Evolutionary conservation across 2,113 vertebrate genomes (phyloP).

Genomic region (Heteronetta atricapilla): DNA sequence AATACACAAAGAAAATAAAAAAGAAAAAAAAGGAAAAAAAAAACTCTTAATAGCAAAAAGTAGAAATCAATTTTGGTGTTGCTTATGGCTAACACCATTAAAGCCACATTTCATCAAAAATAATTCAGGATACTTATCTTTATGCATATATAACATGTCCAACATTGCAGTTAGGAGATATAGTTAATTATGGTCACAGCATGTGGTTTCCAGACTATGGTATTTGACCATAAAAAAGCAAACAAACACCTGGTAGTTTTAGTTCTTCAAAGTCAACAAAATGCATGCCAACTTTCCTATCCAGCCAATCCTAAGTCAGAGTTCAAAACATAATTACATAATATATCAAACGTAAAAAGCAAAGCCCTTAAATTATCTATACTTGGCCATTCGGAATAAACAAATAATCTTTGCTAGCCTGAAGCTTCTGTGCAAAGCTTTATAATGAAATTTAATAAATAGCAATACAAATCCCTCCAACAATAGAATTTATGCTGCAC

Average conservation of each 20-base stretch:
- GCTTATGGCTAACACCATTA: constrained; percentile 3
- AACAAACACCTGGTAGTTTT: constrained; percentile 41
- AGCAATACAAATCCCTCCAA: constrained; percentile 46
- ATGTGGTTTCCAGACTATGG: constrained; percentile 30
- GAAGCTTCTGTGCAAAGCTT: constrained; percentile 48
- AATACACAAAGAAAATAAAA: not conserved
- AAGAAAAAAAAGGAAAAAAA: not conserved
- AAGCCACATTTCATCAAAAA: constrained; percentile 35
- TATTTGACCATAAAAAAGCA: constrained; percentile 15
- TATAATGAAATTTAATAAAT: constrained; percentile 49
- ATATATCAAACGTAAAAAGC: constrained; percentile 5
- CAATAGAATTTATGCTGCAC: constrained; percentile 60
- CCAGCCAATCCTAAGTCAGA: not conserved
- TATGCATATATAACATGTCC: constrained; percentile 33
- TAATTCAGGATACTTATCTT: constrained; percentile 25
- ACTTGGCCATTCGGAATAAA: constrained; percentile 16
- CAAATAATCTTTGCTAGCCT: constrained; percentile 26
- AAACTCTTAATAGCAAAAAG: not conserved
- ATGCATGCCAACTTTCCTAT: not conserved
- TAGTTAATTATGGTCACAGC: constrained; percentile 36
- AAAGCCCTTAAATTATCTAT: not conserved
- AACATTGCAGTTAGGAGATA: constrained; percentile 7
- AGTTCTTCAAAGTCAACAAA: constrained; percentile 43
- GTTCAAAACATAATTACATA: constrained; percentile 26
- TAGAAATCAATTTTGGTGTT: not conserved